Evolutionary conservation across 2,113 vertebrate genomes (phyloP), one percentile per base, ranked within the genome.

Genomic region (Myrmophylax atrothorax): DNA sequence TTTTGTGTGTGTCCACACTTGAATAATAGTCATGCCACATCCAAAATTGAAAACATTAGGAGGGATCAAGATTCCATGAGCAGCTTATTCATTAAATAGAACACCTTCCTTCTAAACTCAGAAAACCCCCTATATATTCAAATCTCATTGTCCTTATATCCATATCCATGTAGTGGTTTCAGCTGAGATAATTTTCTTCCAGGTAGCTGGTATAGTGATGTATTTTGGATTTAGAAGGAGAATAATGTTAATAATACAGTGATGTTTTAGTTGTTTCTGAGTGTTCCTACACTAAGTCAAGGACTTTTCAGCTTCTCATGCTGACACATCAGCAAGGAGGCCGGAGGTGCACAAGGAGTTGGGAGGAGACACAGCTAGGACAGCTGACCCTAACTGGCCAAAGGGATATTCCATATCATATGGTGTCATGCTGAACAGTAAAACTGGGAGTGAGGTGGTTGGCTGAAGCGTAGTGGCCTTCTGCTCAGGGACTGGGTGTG

Each of bases 311-410:
- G 16, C 23, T 80, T 62, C 53, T 68, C 18, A 8, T 37, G 33
- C 4, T 56, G 38, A 47, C 24, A 29, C 13, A 47, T 53, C 14
- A 31, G 25, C 0, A 0, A 35, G 29, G 24, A 62, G 11, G 4
- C 2, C 67, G 46, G n/a, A 12, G 16, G 10, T 25, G 12, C 38
- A 46, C 13, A 53, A 53, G 38, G 53, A 47, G 24, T 3, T 68
- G 46, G 38, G n/a, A 53, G 37, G 9, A 13, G 16, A 46, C 28
- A 68, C 53, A 46, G 38, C 14, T 62, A 19, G 33, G 29, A 40
- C 9, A 47, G 17, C 23, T 53, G 46, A 68, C 28, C 24, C 38
- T 12, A 60, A 68, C 6, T 14, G 52, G n/a, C 23, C 24, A 22
- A 10, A 68, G 17, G 5, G 11, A 47, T 68, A 67, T 53, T 40